Conservation (phyloP, 2,113 vertebrate species). For the Pelecanus crispus region DNA sequence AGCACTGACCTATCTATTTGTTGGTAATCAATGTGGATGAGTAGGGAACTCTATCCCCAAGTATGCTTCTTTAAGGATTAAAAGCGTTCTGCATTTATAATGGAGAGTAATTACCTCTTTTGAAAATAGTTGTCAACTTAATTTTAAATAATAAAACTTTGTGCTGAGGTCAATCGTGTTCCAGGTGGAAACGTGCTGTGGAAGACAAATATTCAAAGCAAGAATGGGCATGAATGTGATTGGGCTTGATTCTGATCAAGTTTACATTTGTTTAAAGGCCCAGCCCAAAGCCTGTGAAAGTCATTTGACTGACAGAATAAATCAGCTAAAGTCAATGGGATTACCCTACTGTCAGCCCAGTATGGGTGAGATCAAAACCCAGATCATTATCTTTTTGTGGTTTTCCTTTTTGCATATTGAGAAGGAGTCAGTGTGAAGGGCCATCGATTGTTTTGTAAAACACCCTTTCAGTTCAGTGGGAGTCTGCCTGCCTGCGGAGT, state of each 20-base stretch:
- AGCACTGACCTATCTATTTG: neutral
- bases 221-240: constrained; percentile 44
- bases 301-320: neutral
- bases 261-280: constrained; percentile 46
- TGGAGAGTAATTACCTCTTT: neutral
- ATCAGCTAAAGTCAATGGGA: constrained; percentile 19
- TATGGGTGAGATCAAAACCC: neutral
- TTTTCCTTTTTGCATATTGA: constrained; percentile 8
- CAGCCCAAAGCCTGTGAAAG: constrained; percentile 27
- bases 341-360: neutral
- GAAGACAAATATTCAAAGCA: constrained; percentile 38
- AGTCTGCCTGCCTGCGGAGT: neutral
- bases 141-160: neutral
- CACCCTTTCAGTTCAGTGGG: neutral
- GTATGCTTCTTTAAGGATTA: neutral
- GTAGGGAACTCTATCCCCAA: neutral
- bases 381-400: constrained; percentile 45
- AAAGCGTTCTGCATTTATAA: neutral
- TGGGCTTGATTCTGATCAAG: constrained; percentile 49
- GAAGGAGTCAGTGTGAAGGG: neutral
- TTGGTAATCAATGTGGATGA: neutral
- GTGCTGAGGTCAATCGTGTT: neutral
- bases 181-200: neutral
- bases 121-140: neutral
- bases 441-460: constrained; percentile 45